Base-by-base conservation (phyloP, 2,888 invertebrate species). In the Mongoloraphidia duomilia region DNA sequence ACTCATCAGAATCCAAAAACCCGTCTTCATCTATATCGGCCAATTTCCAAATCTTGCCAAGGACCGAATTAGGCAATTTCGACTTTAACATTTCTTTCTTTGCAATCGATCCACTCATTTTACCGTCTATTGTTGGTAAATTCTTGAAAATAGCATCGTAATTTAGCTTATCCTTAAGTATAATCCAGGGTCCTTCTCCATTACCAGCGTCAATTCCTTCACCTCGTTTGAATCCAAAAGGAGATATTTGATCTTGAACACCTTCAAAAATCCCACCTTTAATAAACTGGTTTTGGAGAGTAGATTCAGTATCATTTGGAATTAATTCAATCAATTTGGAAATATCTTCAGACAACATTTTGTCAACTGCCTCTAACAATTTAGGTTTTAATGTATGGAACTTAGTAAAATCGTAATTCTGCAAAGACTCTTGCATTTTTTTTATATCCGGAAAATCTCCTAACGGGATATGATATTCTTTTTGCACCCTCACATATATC, bases 381-480 rank as follows among this genome's bases (percentile, higher is more conserved):
- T 86, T 86, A 0, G 89, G 89, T 63, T 94, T 94, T 41, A 97
- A 63, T 0, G 84, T 76, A 63, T 90, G 87, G 74, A 97, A 97
- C 68, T 93, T 95, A 13, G 80, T 83, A 64, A 97, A 97, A 69
- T 98, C 96, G 56, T 90, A 87, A 62, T 87, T 82, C 34, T 77
- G 75, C 50, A 95, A 70, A 34, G 74, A 73, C 52, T 87, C 85
- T 67, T 94, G 91, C 96, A 98, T 96, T 65, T 90, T 88, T 62
- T 84, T 82, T 4, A 96, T 74, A 60, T 96, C 93, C 0, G 98
- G 98, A 71, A 98, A 97, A 69, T 98, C 98, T 1, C 98, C 97
- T 0, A 88, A 84, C 0, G 95, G 94, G 57, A 98, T 95, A 61
- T 86, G 82, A 66, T 95, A 88, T 62, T 96, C 94, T 43, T 84